Evolutionary conservation across 1,140 invertebrate species (phyloP), one percentile per base, ranked within the genome.

Genomic region (Diploscapter pachys): DNA sequence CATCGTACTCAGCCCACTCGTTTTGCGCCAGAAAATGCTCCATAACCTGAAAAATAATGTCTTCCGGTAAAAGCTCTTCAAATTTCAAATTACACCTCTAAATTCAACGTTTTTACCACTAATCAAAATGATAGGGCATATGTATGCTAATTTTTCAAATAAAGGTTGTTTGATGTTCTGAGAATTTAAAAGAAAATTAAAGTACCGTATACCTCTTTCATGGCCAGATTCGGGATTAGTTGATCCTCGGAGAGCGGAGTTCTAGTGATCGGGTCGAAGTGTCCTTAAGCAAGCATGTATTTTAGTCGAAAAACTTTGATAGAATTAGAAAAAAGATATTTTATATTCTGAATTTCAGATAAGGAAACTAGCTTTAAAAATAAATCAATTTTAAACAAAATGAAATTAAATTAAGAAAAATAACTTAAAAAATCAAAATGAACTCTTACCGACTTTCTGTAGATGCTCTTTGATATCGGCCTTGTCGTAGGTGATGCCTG

Each of bases 231-330:
- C 3, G 75, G 75, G 50, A 76, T 67, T 31, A 76, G 72, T 52
- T 76, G 55, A 57, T 67, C 70, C 56, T 76, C 75, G 3, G 55
- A 53, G 3, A 76, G 59, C 3, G 75, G 75, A 13, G 72, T 57
- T 52, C 75, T 61, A 9, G 75, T 76, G n/a, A 76, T 71, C 3
- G 75, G 75, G 56, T 76, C 75, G 56, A 76, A 76, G 55, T 76
- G 75, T 3, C 75, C 73, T 69, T 31, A 31, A 31, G 31, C 31
- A 31, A 31, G 31, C 31, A 31, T 31, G 1, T 31, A 31, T 31
- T 31, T 31, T 31, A 31, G 31, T 1, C 31, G 31, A 31, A 31
- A 31, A 31, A 31, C 31, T 31, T 31, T 31, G 31, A 31, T 31
- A 31, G 31, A 31, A 31, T 31, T 31, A 31, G 8, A 48, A 68